A percentile compares a stretch with the other conserved stretches of the same genome.
Evolutionary conservation across 2,113 vertebrate species (phyloP).

Genomic region (Microtus pennsylvanicus): DNA sequence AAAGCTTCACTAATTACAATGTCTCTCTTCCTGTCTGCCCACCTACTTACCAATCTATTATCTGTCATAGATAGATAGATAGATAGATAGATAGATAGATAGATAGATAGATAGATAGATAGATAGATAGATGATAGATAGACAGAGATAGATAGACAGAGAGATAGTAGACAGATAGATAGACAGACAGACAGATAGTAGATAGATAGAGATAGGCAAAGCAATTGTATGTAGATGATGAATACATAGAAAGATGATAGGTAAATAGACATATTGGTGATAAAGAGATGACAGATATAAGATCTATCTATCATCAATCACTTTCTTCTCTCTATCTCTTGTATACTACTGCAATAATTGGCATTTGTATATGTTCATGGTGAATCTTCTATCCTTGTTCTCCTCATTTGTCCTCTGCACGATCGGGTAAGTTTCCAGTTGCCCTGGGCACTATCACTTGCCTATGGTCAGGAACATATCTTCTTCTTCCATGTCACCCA

Average conservation of each 20-base stretch:
- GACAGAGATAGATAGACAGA: too few relatives aligned
- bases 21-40: background rate
- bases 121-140: too few relatives aligned
- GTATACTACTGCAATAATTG: background rate
- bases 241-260: too few relatives aligned
- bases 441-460: background rate
- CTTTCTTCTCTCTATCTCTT: background rate
- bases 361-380: background rate
- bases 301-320: background rate
- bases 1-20: background rate
- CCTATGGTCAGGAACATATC: fast-evolving
- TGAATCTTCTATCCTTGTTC: background rate
- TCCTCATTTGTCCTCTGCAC: background rate
- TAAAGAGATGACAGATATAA: too few relatives aligned
- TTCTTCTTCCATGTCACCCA: background rate
- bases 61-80: background rate
- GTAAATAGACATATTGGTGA: too few relatives aligned
- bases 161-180: too few relatives aligned
- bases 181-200: too few relatives aligned
- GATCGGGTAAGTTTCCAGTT: background rate
- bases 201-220: too few relatives aligned
- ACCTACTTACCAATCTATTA: background rate
- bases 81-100: too few relatives aligned
- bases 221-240: too few relatives aligned
- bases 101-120: too few relatives aligned